These are phyloP conservation scores for Myrmecobius fasciatus DNA, from an alignment of 2,113 vertebrate genomes.

Conservation along the genomic window DNA sequence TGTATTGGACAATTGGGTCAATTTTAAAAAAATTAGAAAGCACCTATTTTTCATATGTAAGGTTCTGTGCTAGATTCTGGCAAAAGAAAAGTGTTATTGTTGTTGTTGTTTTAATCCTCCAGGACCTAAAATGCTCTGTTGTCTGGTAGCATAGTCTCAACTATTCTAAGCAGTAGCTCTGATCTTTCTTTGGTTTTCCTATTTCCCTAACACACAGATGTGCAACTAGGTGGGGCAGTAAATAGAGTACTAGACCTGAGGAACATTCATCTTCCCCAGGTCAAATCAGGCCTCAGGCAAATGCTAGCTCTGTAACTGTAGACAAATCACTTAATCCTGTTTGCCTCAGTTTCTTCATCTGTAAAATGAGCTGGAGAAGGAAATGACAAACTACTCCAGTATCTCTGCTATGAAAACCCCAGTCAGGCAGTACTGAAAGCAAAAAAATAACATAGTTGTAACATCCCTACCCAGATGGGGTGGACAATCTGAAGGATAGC, in stretches of 20 bases:
- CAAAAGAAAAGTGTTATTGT: background rate
- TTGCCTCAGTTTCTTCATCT: background rate
- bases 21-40: slow-evolving; percentile 28
- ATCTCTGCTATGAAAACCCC: background rate
- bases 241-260: no score
- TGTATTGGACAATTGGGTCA: background rate
- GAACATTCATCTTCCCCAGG: background rate
- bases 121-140: background rate
- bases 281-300: background rate
- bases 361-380: background rate
- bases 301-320: no score
- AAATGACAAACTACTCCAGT: background rate
- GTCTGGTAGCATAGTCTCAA: background rate
- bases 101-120: background rate
- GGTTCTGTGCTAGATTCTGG: background rate
- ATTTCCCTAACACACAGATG: background rate
- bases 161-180: background rate
- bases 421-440: background rate
- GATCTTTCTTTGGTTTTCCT: background rate
- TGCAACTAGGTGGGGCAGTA: background rate
- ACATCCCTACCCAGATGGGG: background rate
- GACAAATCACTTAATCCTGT: background rate
- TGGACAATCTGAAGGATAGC: background rate
- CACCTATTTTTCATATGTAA: background rate
- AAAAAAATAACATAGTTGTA: background rate